Evolutionary conservation across 2,888 invertebrate genomes (phyloP), one percentile per base, ranked within the genome.

Genomic region (Lasioglossum lativentre): DNA sequence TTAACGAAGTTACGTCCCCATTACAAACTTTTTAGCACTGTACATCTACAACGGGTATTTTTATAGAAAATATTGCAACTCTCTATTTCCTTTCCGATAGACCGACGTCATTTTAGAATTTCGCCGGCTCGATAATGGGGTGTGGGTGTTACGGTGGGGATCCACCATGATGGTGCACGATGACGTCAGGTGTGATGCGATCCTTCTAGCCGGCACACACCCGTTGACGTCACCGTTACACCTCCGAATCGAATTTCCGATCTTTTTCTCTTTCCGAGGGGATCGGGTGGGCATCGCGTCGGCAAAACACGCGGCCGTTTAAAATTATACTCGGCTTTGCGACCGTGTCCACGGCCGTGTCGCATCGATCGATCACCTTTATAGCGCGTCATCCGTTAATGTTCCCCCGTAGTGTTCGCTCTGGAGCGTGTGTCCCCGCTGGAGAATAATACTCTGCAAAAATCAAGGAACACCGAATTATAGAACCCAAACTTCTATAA

Each of bases 241-340:
- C 27, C 30, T 6, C 30, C 27, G 27, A 30, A 30, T 63, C 16
- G 63, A 63, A 63, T 63, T 16, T 63, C 63, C 63, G 16, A 63
- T 63, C 63, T 63, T 63, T 59, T 63, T 30, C 63, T 30, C 27
- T 63, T 63, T 30, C 16, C 63, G 6, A 30, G 16, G 6, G 16
- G 63, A 12, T 30, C 30, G 6, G 30, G 30, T 63, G 27, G 63
- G 63, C 16, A 30, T 23, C 42, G 63, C 30, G 63, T 14, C 42
- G 42, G 63, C 30, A 63, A 63, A 40, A 14, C 30, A 19, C 30
- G 1, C 12, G n/a, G 27, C 27, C 40, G 30, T 72, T 27, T 27
- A 42, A 66, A 80, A 80, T 78, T 79, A 79, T 66, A 42, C 42
- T 30, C 59, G 12, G 38, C 47, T 34, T 71, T 27, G 34, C 56